Evolutionary conservation across 1,140 invertebrate genomes (phyloP), one percentile per base, ranked within the genome.

Genomic region (Planococcus citri): DNA sequence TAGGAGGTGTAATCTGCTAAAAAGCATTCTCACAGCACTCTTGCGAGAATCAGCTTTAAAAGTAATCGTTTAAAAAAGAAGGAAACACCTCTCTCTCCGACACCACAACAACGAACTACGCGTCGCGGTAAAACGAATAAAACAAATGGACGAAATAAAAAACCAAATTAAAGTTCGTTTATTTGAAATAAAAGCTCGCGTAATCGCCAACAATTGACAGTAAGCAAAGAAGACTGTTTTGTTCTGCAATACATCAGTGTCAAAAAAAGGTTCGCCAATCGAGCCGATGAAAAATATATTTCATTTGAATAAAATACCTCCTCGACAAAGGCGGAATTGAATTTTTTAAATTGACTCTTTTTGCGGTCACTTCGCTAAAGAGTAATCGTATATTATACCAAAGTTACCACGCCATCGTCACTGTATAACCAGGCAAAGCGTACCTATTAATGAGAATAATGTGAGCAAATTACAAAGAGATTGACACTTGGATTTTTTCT

Each of bases 291-390:
- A 51, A 51, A 51, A 51, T 51, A 51, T 51, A 6, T 51, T 9
- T 51, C 41, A 51, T 51, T 51, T 51, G 41, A 51, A 51, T 51
- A 51, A 51, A 51, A 51, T 51, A 51, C 41, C 41, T 14, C 33
- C 33, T 14, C 41, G 41, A 51, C 41, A 51, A 51, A 51, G n/a
- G 41, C 41, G 12, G 41, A 51, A 51, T 51, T 51, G 41, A 51
- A 51, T 51, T 51, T 51, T 33, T 51, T 20, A 51, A 51, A 51
- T 51, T 51, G 17, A 51, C 41, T 51, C 41, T 51, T 51, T 51
- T n/a, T 20, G 41, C n/a, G 41, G 41, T 51, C n/a, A 20, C 41
- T 51, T 51, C 41, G 41, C 41, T n/a, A 51, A 51, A 51, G n/a
- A 20, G 41, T 33, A 33, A 33, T 33, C 29, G 29, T 33, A 33